These are phyloP conservation scores for Drosophila pseudoananassae DNA, from an alignment of 1,140 invertebrate species.

Conservation along the genomic window DNA sequence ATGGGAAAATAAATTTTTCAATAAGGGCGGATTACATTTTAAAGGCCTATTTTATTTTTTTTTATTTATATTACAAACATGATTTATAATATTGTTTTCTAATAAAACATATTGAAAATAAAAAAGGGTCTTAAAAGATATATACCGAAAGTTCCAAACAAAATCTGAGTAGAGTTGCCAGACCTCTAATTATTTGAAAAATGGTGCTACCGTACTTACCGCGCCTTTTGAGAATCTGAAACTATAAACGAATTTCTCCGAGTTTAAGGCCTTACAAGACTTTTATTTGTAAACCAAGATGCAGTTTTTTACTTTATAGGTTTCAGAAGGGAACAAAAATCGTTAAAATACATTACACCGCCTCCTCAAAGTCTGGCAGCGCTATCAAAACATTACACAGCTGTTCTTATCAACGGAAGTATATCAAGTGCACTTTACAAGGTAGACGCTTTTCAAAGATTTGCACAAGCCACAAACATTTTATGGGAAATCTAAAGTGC, in stretches of 20 bases:
- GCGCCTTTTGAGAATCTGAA: no score
- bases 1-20: no score
- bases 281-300: no score
- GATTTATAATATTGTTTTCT: not conserved
- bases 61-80: no score
- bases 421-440: conserved; percentile 36
- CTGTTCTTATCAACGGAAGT: conserved; percentile 39
- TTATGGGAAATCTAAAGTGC: conserved; percentile 41
- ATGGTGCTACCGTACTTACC: not conserved
- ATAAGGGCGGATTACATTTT: no score
- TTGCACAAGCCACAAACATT: conserved; percentile 15
- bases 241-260: no score
- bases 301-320: no score
- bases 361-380: not conserved
- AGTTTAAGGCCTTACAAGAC: no score
- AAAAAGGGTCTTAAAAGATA: not conserved
- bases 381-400: conserved; percentile 7
- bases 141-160: not conserved
- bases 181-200: not conserved
- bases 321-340: no score
- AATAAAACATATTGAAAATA: not conserved
- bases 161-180: not conserved
- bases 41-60: no score
- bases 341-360: not conserved
- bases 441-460: conserved; percentile 17